Conservation (phyloP, 2,113 vertebrate genomes). For the Gorsachius goisagi region DNA sequence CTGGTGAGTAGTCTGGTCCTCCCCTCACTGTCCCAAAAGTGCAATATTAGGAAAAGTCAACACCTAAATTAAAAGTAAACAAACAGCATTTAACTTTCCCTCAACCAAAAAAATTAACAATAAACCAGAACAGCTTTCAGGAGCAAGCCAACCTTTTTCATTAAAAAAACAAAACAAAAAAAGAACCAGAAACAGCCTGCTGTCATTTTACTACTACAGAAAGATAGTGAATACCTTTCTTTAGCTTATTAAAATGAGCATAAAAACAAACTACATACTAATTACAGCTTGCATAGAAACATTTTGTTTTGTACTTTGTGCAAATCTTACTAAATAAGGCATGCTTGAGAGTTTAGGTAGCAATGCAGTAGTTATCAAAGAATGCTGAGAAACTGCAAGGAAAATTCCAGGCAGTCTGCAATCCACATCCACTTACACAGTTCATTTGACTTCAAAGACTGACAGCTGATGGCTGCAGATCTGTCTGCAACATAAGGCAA, state of each 20-base stretch:
- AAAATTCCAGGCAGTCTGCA: conserved; percentile 52
- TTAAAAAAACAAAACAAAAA: neutral
- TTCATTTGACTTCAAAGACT: conserved; percentile 37
- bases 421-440: conserved; percentile 38
- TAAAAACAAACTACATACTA: conserved; percentile 20
- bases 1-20: neutral
- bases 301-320: conserved; percentile 57
- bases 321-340: conserved; percentile 76
- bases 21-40: conserved; percentile 28
- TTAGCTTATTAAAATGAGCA: conserved; percentile 46
- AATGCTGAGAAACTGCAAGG: conserved; percentile 34
- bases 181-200: conserved; percentile 18
- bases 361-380: neutral
- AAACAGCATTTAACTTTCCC: conserved; percentile 33
- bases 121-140: neutral
- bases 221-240: conserved; percentile 6
- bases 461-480: conserved; percentile 29
- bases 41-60: conserved; percentile 45
- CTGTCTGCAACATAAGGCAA: conserved; percentile 56
- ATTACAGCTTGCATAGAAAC: conserved; percentile 67
- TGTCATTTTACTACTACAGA: conserved; percentile 30
- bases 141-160: conserved; percentile 5
- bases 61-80: conserved; percentile 34
- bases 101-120: neutral
- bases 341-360: conserved; percentile 16